Evolutionary conservation across 2,888 invertebrate genomes (phyloP).

Genomic region (Platycheirus rosarum): DNA sequence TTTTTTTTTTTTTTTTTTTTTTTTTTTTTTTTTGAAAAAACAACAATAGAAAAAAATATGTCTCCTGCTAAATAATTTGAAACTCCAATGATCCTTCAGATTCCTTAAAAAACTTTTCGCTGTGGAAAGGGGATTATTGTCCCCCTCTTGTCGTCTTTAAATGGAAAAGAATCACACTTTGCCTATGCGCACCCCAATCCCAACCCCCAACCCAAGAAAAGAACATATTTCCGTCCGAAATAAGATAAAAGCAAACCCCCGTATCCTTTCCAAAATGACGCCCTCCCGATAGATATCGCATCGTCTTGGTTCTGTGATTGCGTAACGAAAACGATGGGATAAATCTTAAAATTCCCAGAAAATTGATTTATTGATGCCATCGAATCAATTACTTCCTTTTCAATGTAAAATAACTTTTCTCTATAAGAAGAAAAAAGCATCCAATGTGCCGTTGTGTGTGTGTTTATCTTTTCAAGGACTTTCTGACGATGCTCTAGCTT

Average conservation of each 20-base stretch:
- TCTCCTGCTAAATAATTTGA: slow-evolving; percentile 44
- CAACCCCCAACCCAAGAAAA: neutral
- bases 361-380: slow-evolving; percentile 74
- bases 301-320: slow-evolving; percentile 35
- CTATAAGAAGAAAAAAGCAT: too few species aligned
- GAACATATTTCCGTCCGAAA: slow-evolving; percentile 10
- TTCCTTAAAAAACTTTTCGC: slow-evolving; percentile 37
- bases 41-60: slow-evolving; percentile 5
- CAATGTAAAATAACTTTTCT: slow-evolving; percentile 65
- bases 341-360: slow-evolving; percentile 71
- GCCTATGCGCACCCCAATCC: neutral
- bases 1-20: too few species aligned
- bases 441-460: slow-evolving; percentile 7
- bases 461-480: slow-evolving; percentile 43
- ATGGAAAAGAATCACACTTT: slow-evolving; percentile 43
- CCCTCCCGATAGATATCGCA: slow-evolving; percentile 9
- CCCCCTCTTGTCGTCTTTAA: slow-evolving; percentile 17
- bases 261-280: slow-evolving; percentile 18
- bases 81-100: slow-evolving; percentile 51
- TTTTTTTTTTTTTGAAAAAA: neutral
- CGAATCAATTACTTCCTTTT: slow-evolving; percentile 73
- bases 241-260: slow-evolving; percentile 41
- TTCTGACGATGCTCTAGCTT: slow-evolving; percentile 49
- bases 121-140: slow-evolving; percentile 4
- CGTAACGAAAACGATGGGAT: slow-evolving; percentile 68